phyloP scores from a whole-genome alignment of 2,888 invertebrate species.

The Ferrisia virgata region DNA sequence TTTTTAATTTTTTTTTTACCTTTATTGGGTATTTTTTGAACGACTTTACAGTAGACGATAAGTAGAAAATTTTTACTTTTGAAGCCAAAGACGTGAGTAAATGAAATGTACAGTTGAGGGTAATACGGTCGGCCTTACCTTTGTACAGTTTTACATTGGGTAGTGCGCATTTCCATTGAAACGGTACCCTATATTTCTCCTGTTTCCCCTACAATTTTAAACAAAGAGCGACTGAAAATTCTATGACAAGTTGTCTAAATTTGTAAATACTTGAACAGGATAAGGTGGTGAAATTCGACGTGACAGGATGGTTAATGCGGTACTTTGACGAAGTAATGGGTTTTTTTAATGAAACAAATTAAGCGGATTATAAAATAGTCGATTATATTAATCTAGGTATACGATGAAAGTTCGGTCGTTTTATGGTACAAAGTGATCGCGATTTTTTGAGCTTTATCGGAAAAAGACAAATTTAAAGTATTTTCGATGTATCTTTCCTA shows the following conservation, averaged over 20 bases:
- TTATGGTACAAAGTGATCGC: neutral
- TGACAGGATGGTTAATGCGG: neutral
- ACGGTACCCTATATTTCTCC: slow-evolving; percentile 2
- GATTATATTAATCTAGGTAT: neutral
- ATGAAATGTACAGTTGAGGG: neutral
- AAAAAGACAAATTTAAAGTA: no score
- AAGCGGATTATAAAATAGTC: neutral
- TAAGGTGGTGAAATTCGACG: neutral
- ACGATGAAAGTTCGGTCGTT: neutral
- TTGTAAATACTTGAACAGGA: neutral
- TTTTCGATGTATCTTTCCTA: no score
- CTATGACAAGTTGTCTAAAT: slow-evolving; percentile 7
- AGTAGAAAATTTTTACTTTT: slow-evolving; percentile 6
- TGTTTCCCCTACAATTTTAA: slow-evolving; percentile 16
- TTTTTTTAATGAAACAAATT: neutral
- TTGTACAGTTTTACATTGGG: neutral
- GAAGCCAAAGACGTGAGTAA: neutral
- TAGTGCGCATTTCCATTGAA: slow-evolving; percentile 3
- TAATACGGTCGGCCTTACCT: neutral
- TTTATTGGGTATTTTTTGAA: neutral
- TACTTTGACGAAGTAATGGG: neutral
- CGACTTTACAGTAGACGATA: neutral
- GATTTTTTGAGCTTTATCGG: neutral
- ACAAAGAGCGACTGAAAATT: neutral
- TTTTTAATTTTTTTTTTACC: neutral